phyloP scores from a whole-genome alignment of 2,888 invertebrate species.

The Ypsolopha scabrella region DNA sequence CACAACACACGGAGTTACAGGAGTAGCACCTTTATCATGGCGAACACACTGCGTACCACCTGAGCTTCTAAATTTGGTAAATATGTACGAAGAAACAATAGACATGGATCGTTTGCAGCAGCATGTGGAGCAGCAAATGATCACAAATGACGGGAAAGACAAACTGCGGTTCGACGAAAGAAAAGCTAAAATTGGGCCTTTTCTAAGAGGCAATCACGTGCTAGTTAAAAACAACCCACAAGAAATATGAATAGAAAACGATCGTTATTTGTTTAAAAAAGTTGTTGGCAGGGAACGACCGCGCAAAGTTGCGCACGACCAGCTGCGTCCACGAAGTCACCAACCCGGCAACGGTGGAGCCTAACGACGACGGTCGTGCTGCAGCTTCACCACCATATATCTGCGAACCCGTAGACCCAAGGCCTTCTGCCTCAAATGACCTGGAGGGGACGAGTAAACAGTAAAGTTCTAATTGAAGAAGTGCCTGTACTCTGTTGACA shows the following conservation, averaged over 20 bases:
- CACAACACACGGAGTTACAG: slow-evolving; percentile 12
- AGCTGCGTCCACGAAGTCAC: no score
- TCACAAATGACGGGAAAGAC: slow-evolving; percentile 6
- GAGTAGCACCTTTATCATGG: slow-evolving; percentile 13
- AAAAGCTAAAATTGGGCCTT: slow-evolving; percentile 4
- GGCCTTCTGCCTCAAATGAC: neutral
- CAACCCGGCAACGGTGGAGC: no score
- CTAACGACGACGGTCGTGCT: neutral
- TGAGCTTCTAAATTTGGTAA: slow-evolving; percentile 10
- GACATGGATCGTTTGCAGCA: slow-evolving; percentile 11
- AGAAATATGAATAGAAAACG: slow-evolving; percentile 13
- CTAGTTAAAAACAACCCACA: slow-evolving; percentile 12
- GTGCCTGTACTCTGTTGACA: no score
- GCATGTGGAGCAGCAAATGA: slow-evolving; percentile 13
- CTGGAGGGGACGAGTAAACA: neutral
- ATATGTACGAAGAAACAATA: slow-evolving; percentile 9
- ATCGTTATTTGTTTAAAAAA: slow-evolving; percentile 13
- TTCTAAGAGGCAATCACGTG: slow-evolving; percentile 7
- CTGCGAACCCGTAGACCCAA: neutral
- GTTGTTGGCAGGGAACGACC: slow-evolving; percentile 12
- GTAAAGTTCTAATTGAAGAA: no score
- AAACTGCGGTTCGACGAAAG: slow-evolving; percentile 11
- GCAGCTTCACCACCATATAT: neutral
- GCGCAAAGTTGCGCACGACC: slow-evolving; percentile 15
- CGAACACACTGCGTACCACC: slow-evolving; percentile 14